These are phyloP conservation scores for Erebia ligea DNA, from an alignment of 2,888 invertebrate genomes.

Conservation along the genomic window DNA sequence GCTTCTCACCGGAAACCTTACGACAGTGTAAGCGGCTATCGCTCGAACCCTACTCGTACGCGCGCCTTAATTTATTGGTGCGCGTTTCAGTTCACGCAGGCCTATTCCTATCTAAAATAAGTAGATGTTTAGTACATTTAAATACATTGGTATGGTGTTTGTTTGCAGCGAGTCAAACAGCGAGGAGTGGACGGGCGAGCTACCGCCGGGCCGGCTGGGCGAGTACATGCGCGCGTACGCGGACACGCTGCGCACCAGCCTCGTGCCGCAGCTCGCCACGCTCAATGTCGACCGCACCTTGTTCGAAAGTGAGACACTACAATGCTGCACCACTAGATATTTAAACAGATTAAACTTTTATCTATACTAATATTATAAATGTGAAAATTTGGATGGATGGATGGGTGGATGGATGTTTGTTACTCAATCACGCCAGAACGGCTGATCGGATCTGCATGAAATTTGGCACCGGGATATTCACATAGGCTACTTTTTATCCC, in stretches of 20 bases:
- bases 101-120: neutral
- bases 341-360: too few relatives aligned
- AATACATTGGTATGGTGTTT: neutral
- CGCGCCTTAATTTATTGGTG: too few relatives aligned
- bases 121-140: neutral
- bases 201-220: slow-evolving; percentile 91
- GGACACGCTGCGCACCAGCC: slow-evolving; percentile 62
- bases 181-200: slow-evolving; percentile 94
- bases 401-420: too few relatives aligned
- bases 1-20: slow-evolving; percentile 96
- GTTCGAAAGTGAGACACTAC: slow-evolving; percentile 50
- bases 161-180: slow-evolving; percentile 77
- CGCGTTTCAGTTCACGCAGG: too few relatives aligned
- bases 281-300: slow-evolving; percentile 66
- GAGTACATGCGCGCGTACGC: slow-evolving; percentile 95
- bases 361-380: too few relatives aligned
- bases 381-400: too few relatives aligned
- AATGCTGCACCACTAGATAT: too few relatives aligned
- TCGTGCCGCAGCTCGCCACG: slow-evolving; percentile 67
- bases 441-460: too few relatives aligned
- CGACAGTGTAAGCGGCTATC: slow-evolving; percentile 98
- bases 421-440: too few relatives aligned
- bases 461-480: too few relatives aligned
- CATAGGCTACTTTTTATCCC: too few relatives aligned
- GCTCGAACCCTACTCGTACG: slow-evolving; percentile 98